Evolutionary conservation across 1,140 invertebrate species (phyloP), one percentile per base, ranked within the genome.

Genomic region (Dreissena rostriformis): DNA sequence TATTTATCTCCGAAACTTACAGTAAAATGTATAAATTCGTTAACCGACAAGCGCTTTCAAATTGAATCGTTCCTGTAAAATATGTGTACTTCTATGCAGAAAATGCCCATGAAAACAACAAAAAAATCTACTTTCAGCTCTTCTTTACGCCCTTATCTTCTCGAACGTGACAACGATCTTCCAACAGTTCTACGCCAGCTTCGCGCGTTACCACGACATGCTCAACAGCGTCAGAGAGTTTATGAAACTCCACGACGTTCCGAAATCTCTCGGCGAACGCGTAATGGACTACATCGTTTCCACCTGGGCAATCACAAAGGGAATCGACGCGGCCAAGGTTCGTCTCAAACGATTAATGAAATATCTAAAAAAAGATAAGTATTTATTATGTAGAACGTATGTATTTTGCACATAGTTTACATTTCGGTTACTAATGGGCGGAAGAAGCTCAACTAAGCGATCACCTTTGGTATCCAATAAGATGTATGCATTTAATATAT

Each of bases 231-330:
- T 99, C 19, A 95, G 99, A 51, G 99, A 99, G 94, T 99, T 99
- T 94, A 99, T 99, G 98, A 99, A 99, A 94, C 95, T 99, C 63
- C 98, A 99, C 94, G 98, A 99, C 94, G 98, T 99, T 85, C 99
- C 99, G 6, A 99, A 99, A 94, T 98, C 98, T 55, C 95, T 99
- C 19, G 98, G 98, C 88, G 99, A 99, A 94, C 95, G 99, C 74
- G 98, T 99, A 71, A 99, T 99, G 98, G 99, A 99, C 94, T 99
- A 99, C 94, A 98, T 99, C 67, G 98, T 99, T 19, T 99, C 98
- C 83, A 99, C 99, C 8, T 99, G 99, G 99, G 98, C 99, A 78
- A 99, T 99, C 97, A 99, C 98, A 71, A 99, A 99, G 93, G 99
- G 99, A 65, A 96, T 99, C 86, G 99, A 99, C 94, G 99, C 98